Base-by-base conservation (phyloP, 2,797 vertebrate genomes). In the Rousettus madagascariensis region DNA sequence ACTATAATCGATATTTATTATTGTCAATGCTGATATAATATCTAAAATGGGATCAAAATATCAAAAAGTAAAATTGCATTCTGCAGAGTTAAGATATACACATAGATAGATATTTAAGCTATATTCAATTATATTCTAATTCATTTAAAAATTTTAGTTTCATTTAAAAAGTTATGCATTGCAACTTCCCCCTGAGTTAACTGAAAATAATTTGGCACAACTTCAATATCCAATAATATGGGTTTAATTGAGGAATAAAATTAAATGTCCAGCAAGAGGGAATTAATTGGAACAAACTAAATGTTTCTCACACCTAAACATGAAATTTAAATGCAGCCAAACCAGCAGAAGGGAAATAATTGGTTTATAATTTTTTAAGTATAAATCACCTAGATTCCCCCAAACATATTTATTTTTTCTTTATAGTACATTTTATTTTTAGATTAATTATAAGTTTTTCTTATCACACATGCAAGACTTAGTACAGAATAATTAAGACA, bases 121-220 rank as follows among this genome's bases (percentile, higher is more conserved):
- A 26, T 30, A 77, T 28, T 94, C 77, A 59, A 86, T 75, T 92
- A 33, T 57, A 68, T 74, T 92, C 5, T 74, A 77, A 91, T 87
- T 87, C 46, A 84, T 79, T 86, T 78, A 85, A 83, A 77, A n/a
- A 8, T 13, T 93, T 93, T 78, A 61, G 19, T 33, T 82, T 61
- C 41, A 94, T 26, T 96, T 96, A 86, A 86, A 79, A 28, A 38
- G 26, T 71, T 71, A 74, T 19, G 69, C 69, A 63, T 43, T 61
- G 24, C 4, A 96, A 75, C 72, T 93, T 36, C 51, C 43, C 10
- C 55, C 13, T 46, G 55, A 94, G 41, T 71, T 96, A 97, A 61
- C 75, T 72, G 77, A 79, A 96, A 95, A 84, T 96, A 96, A 91
- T 84, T 86, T 93, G 65, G 75, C 41, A 93, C 33, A 90, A 85